These are phyloP conservation scores for Staurois parvus DNA, from an alignment of 2,797 vertebrate genomes.

Conservation along the genomic window DNA sequence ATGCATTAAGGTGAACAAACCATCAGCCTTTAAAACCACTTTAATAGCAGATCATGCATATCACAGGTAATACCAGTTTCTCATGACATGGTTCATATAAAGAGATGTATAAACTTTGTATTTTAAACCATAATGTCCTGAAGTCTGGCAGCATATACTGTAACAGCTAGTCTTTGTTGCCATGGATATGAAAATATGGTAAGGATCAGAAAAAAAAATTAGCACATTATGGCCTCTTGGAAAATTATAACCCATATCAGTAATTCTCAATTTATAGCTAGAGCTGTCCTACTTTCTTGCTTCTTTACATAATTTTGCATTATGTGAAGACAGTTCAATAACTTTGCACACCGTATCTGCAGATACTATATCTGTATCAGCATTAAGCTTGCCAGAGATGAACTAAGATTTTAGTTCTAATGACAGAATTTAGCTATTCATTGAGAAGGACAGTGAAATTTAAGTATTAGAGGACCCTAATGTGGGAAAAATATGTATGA, in stretches of 20 bases:
- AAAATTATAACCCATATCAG: slow-evolving; percentile 11
- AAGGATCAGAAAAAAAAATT: slow-evolving; percentile 22
- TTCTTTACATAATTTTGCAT: slow-evolving; percentile 58
- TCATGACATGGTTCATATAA: not conserved
- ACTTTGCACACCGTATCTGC: not conserved
- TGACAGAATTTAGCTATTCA: not conserved
- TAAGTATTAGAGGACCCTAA: too few species aligned
- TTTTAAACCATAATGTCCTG: not conserved
- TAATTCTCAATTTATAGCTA: slow-evolving; percentile 16
- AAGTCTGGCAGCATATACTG: not conserved
- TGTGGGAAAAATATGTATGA: too few species aligned
- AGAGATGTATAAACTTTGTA: not conserved
- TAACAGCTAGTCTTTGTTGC: slow-evolving; percentile 1
- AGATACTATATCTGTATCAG: not conserved
- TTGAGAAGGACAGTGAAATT: too few species aligned
- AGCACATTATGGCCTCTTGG: slow-evolving; percentile 31
- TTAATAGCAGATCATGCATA: too few species aligned
- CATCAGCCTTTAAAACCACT: too few species aligned
- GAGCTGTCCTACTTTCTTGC: slow-evolving; percentile 51
- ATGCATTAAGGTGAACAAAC: too few species aligned
- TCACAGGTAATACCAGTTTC: too few species aligned
- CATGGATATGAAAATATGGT: slow-evolving; percentile 20
- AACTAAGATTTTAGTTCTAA: slow-evolving; percentile 4
- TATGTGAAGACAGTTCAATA: slow-evolving; percentile 24
- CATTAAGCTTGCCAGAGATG: slow-evolving; percentile 7